These are phyloP conservation scores for Melanotaenia trifasciata DNA, from an alignment of 2,797 vertebrate genomes.

Conservation along the genomic window DNA sequence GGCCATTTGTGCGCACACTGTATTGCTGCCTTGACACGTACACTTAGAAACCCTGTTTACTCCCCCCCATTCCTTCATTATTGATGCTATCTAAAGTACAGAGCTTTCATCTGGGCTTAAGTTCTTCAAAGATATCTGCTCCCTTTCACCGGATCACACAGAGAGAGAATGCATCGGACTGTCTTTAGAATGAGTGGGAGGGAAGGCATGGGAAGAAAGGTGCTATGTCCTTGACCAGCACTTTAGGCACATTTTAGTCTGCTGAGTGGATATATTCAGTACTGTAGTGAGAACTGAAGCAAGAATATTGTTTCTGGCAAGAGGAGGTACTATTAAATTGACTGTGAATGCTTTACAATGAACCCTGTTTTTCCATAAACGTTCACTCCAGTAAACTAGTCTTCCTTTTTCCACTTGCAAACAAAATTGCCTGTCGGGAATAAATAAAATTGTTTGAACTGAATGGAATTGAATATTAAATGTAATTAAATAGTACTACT, in stretches of 20 bases:
- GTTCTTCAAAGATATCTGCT: slow-evolving; percentile 57
- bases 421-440: too few species aligned
- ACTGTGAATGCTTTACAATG: neutral
- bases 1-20: slow-evolving; percentile 14
- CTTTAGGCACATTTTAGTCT: slow-evolving; percentile 21
- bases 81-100: slow-evolving; percentile 75
- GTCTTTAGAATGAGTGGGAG: slow-evolving; percentile 3
- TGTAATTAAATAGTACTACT: neutral
- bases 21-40: slow-evolving; percentile 37
- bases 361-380: neutral
- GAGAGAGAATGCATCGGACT: slow-evolving; percentile 8
- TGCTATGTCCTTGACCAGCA: slow-evolving; percentile 39
- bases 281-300: slow-evolving; percentile 7
- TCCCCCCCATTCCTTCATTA: slow-evolving; percentile 52
- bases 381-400: neutral
- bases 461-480: neutral
- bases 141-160: slow-evolving; percentile 38
- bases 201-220: slow-evolving; percentile 11
- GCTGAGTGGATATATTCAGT: slow-evolving; percentile 14
- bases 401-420: neutral
- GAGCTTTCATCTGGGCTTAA: slow-evolving; percentile 58
- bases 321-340: slow-evolving; percentile 3
- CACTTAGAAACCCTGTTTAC: slow-evolving; percentile 39
- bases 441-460: too few species aligned
- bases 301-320: slow-evolving; percentile 32